Evolutionary conservation across 2,113 vertebrate genomes (phyloP), one percentile per base, ranked within the genome.

Genomic region (Saimiri boliviensis): DNA sequence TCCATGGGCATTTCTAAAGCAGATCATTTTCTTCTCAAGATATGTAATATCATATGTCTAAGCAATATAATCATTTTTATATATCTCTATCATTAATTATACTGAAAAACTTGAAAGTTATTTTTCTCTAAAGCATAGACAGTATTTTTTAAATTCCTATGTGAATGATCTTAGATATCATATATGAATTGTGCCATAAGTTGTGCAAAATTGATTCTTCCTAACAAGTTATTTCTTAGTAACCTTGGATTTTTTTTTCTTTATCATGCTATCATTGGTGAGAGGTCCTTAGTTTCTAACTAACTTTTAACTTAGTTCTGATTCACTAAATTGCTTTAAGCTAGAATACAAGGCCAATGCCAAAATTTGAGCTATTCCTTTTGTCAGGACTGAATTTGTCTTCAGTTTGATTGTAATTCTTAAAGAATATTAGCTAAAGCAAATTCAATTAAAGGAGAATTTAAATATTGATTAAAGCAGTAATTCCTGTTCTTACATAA

Each of bases 401-500:
- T 91, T 74, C 35, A 60, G 21, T 86, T 83, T 93, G 56, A 96
- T 66, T 58, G n/a, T 60, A 86, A 84, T 91, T 93, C 47, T 80
- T 13, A 90, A 82, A 80, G 23, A 86, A 73, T 68, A 92, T 87
- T 87, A 94, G 21, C 19, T 32, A 68, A 87, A 54, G 14, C 32
- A 73, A 35, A 92, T 40, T 93, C 30, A 73, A 89, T 82, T 96
- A 95, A 93, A 37, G 54, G 42, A 89, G 13, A 71, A 25, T 63
- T 95, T 90, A 96, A 97, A 96, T 92, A 94, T 84, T 93, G 80
- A 92, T 93, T 89, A 93, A 91, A 40, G 4, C 14, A 80, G 52
- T 86, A 79, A 89, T 63, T 91, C 71, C 30, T 93, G 17, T 27
- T 70, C 37, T 92, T 66, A 40, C 8, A 27, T 37, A 95, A 89